Base-by-base conservation (phyloP, 2,888 invertebrate genomes). In the Dicranocentrus wangi region DNA sequence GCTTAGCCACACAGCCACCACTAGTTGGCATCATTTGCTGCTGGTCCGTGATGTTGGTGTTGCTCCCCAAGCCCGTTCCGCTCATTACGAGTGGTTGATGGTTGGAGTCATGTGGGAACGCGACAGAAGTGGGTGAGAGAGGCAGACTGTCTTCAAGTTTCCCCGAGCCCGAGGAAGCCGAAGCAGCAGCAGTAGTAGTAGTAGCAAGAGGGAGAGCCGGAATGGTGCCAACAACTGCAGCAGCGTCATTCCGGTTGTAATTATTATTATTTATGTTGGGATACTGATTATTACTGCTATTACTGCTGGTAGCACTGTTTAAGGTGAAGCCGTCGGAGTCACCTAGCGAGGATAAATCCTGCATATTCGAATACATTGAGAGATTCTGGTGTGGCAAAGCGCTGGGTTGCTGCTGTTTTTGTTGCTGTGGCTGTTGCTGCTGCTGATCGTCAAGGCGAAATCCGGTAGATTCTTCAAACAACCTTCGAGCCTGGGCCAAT, bases 401-500 rank as follows among this genome's bases (percentile, higher is more conserved):
- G 39, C 21, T 15, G 3, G 15, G 7, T 43, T 1, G 23, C 28
- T 28, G 32, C 21, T 47, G 43, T 3, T 61, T 25, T 0, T 55
- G 25, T 53, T 69, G 81, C 17, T 25, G 58, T 7, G 39, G 60
- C 32, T 58, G 63, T n/a, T n/a, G n/a, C n/a, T 32, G 32, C n/a
- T 63, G 51, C 17, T 53, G 58, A 23, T 39, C 21, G 3, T 72
- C 42, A 32, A 80, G 68, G 15, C 80, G 80, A 69, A 80, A 80
- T 51, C 80, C 80, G 43, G 87, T 84, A 70, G 85, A 91, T 87
- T 93, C 92, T 88, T 94, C 93, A 85, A 95, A 92, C 87, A 94
- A 91, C 77, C 93, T 92, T 60, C 95, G 90, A 0, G 95, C 95
- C 87, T 93, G 92, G 1, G 93, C 94, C 27, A 95, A 89, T 87